Percentiles rank a stretch among this genome's conserved stretches.
These are phyloP conservation scores for Notolabrus celidotus DNA, from an alignment of 2,797 vertebrate species.

Conservation along the genomic window DNA sequence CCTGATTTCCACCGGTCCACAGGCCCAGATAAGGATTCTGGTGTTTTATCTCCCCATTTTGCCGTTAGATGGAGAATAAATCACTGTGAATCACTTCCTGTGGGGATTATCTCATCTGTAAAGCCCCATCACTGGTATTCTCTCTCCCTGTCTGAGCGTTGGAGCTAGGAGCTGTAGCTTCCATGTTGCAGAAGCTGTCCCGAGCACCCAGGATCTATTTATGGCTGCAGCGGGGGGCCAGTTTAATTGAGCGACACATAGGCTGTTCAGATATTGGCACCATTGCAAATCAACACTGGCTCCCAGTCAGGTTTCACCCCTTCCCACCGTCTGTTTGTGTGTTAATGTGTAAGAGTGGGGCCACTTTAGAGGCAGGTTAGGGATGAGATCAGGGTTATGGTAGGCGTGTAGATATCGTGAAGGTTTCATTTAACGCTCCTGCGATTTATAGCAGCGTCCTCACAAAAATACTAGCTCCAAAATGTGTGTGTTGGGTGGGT, in stretches of 20 bases:
- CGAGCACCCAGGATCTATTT: slow-evolving; percentile 56
- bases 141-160: background rate
- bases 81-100: slow-evolving; percentile 19
- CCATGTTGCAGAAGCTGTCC: slow-evolving; percentile 48
- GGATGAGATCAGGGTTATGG: slow-evolving; percentile 31
- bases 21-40: too few species aligned
- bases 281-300: slow-evolving; percentile 63
- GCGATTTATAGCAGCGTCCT: slow-evolving; percentile 9
- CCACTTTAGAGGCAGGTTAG: slow-evolving; percentile 43
- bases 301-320: slow-evolving; percentile 53
- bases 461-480: background rate
- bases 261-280: slow-evolving; percentile 52
- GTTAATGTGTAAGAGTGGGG: slow-evolving; percentile 61
- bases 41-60: background rate
- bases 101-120: background rate
- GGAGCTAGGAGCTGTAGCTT: slow-evolving; percentile 35
- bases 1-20: too few species aligned
- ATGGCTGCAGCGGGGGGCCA: slow-evolving; percentile 31
- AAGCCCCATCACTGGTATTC: background rate
- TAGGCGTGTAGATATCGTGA: slow-evolving; percentile 24
- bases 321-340: slow-evolving; percentile 51
- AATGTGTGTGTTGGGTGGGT: slow-evolving; percentile 5
- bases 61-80: too few species aligned
- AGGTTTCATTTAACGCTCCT: background rate
- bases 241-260: slow-evolving; percentile 49